Percentiles rank a stretch among this genome's conserved stretches.
These are phyloP conservation scores for Micropoecilia bifurca DNA, from an alignment of 2,797 vertebrate species.

Conservation along the genomic window DNA sequence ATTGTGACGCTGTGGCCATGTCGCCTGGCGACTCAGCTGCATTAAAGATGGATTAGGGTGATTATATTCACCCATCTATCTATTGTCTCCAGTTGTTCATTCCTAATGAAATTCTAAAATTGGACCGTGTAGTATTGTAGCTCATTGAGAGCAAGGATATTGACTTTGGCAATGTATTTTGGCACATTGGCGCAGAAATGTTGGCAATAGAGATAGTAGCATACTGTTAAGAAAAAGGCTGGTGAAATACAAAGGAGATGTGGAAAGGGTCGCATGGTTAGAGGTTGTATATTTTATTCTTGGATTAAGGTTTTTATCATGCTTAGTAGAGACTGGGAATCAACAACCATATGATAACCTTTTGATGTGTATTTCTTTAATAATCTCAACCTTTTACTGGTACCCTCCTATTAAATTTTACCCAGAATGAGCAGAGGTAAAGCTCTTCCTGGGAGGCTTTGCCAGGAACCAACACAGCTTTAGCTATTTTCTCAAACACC, in stretches of 20 bases:
- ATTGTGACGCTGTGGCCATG: background rate
- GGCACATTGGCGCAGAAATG: background rate
- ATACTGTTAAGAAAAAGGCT: background rate
- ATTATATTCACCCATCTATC: background rate
- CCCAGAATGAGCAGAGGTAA: slow-evolving; percentile 37
- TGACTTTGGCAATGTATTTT: background rate
- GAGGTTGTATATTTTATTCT: background rate
- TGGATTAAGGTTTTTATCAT: background rate
- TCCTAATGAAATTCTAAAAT: background rate
- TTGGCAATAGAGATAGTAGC: background rate
- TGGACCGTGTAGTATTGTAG: background rate
- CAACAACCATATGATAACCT: background rate
- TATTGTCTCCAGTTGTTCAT: background rate
- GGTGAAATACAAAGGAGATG: background rate
- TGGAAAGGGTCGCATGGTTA: background rate
- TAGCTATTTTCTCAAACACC: slow-evolving; percentile 51
- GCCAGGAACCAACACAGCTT: slow-evolving; percentile 41
- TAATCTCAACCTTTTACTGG: background rate
- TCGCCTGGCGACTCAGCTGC: background rate
- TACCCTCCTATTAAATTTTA: slow-evolving; percentile 18
- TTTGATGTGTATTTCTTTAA: background rate
- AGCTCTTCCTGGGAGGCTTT: slow-evolving; percentile 36
- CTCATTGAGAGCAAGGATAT: background rate
- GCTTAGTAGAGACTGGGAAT: background rate
- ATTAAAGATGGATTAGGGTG: background rate